Base-by-base conservation (phyloP, 2,888 invertebrate genomes). In the Cantharis lateralis region DNA sequence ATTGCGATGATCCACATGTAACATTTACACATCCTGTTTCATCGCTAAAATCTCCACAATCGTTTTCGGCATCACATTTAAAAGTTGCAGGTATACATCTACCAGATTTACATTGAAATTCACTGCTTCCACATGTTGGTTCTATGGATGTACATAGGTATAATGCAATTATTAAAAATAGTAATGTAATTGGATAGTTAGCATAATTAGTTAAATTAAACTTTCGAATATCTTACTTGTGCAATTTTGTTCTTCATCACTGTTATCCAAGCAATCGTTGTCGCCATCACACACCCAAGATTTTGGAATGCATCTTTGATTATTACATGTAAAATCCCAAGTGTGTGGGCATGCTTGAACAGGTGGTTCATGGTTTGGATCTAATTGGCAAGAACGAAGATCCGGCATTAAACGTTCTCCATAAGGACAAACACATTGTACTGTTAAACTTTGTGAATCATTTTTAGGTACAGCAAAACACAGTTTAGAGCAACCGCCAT, bases 281-380 rank as follows among this genome's bases (percentile, higher is more conserved):
- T 98, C 98, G 0, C 97, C 98, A 86, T 98, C 98, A 86, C 98
- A 98, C 1, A 97, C 94, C 98, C 98, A 98, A 10, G 95, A 95
- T 86, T 96, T 96, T 0, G 97, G 96, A 71, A 98, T 96, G 85
- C 97, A 97, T 26, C 96, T 89, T 86, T 97, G 96, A 87, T 98
- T 98, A 83, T 93, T 93, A 86, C 98, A 98, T 0, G 96, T 96
- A 86, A 98, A 98, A 89, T 98, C 96, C 94, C 96, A 96, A 1
- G 94, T 91, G 84, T 96, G 96, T 0, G 96, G 95, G 85, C 98
- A 98, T 0, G 96, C 94, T 82, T 95, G 94, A 0, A 95, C 92
- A 0, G 96, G 95, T 0, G 96, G 96, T 87, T 98, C 97, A 0
- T 94, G 92, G 83, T 92, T 93, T 0, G 97, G 96, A 88, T 98